phyloP scores from a whole-genome alignment of 2,797 vertebrate genomes.

The Denticeps clupeoides region DNA sequence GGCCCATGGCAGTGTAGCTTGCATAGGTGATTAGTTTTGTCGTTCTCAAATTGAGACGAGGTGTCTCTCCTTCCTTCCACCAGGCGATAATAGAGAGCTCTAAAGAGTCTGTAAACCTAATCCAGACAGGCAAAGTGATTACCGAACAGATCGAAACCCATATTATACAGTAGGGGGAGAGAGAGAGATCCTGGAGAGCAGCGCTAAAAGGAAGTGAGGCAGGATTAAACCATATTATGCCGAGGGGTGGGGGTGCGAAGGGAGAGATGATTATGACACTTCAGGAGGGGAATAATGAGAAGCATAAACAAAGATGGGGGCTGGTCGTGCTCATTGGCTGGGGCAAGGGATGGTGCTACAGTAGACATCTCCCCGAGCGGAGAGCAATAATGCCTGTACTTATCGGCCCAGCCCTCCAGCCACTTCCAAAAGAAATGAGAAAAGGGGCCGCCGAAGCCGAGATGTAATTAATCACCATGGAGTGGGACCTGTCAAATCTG shows the following conservation, averaged over 20 bases:
- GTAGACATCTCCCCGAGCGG: conserved; percentile 80
- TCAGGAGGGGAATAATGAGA: conserved; percentile 35
- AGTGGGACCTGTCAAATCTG: conserved; percentile 91
- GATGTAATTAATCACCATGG: conserved; percentile 99
- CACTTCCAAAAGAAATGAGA: conserved; percentile 79
- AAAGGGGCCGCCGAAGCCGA: conserved; percentile 76
- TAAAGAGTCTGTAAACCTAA: conserved; percentile 35
- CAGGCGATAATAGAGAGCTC: conserved; percentile 49
- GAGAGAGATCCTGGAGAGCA: conserved; percentile 6
- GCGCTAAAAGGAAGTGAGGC: conserved; percentile 15
- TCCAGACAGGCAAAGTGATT: conserved; percentile 43
- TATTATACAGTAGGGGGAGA: conserved; percentile 21
- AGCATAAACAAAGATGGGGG: conserved; percentile 42
- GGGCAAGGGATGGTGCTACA: conserved; percentile 59
- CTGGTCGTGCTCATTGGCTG: conserved; percentile 35
- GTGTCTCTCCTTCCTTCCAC: conserved; percentile 32
- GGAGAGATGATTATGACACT: conserved; percentile 33
- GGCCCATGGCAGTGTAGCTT: conserved; percentile 12
- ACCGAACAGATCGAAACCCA: conserved; percentile 42
- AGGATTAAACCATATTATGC: conserved; percentile 38
- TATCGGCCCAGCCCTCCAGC: conserved; percentile 91
- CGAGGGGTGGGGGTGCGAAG: conserved; percentile 30
- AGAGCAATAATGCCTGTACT: conserved; percentile 91
- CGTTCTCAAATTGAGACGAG: conserved; percentile 40
- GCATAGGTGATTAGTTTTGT: conserved; percentile 45